Conservation (phyloP, 2,113 vertebrate species). For the Ailuropoda melanoleuca region DNA sequence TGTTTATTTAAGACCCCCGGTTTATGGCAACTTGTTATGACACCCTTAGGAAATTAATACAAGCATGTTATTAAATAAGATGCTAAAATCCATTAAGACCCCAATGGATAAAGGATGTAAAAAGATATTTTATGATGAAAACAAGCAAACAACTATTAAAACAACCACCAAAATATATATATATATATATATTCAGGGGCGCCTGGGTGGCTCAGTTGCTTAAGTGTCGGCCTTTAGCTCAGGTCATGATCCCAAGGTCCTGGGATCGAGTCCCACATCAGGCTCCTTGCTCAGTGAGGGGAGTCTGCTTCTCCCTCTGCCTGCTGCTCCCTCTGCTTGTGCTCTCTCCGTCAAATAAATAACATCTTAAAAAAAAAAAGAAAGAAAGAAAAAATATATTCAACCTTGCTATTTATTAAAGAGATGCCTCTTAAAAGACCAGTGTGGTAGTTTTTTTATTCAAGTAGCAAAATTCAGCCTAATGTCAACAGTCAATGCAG, state of each 20-base stretch:
- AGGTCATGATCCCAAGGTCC: neutral
- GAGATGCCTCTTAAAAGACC: neutral
- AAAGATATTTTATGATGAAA: neutral
- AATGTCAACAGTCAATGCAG: neutral
- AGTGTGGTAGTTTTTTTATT: neutral
- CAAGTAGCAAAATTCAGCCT: neutral
- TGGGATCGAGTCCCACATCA: neutral
- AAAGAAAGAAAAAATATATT: neutral
- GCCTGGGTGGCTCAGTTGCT: neutral
- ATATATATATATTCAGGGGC: too few species aligned
- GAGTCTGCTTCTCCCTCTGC: too few species aligned
- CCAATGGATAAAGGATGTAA: neutral
- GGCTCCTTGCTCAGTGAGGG: neutral
- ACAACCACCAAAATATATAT: neutral
- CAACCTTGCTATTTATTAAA: neutral
- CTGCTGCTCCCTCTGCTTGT: too few species aligned
- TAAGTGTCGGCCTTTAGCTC: neutral
- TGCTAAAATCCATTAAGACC: neutral
- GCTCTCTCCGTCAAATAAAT: too few species aligned
- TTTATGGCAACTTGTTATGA: neutral
- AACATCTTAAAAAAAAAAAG: too few species aligned
- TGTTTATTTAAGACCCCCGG: neutral
- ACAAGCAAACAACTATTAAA: neutral
- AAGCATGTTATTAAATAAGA: neutral
- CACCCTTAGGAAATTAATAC: neutral